These are phyloP conservation scores for Polyergus mexicanus DNA, from an alignment of 1,140 invertebrate species.

Conservation along the genomic window DNA sequence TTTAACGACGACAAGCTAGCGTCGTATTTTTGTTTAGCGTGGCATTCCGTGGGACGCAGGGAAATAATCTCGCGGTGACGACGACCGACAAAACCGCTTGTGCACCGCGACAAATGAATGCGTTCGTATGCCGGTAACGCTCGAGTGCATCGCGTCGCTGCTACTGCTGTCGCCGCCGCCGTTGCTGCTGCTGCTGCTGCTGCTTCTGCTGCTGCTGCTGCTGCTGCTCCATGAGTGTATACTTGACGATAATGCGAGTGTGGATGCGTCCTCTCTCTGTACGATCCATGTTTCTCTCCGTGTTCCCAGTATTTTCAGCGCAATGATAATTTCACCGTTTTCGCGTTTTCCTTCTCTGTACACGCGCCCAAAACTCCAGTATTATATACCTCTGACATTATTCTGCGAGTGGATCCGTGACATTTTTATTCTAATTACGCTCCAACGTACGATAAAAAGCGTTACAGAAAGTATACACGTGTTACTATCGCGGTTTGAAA, in stretches of 20 bases:
- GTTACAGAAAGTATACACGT: not conserved
- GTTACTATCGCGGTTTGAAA: not conserved
- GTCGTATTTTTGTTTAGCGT: constrained; percentile 70
- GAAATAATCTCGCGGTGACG: constrained; percentile 57
- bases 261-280: not conserved
- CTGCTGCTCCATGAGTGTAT: constrained; percentile 36
- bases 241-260: constrained; percentile 28
- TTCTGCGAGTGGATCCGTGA: constrained; percentile 4
- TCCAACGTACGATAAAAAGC: constrained; percentile 1
- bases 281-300: constrained; percentile 46
- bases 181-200: not conserved
- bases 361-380: not conserved
- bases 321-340: constrained; percentile 65
- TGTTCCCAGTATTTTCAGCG: constrained; percentile 56
- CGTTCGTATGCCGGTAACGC: constrained; percentile 64
- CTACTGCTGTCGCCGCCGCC: not conserved
- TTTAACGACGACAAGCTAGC: constrained; percentile 75
- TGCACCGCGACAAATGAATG: constrained; percentile 61
- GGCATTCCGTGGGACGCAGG: constrained; percentile 18
- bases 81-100: constrained; percentile 57
- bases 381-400: constrained; percentile 27
- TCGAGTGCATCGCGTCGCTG: constrained; percentile 38
- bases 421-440: constrained; percentile 45
- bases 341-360: not conserved
- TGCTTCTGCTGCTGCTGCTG: not conserved